A percentile compares a stretch with the other conserved stretches of the same genome.
These are phyloP conservation scores for Caenorhabditis japonica DNA, from an alignment of 2,888 invertebrate species.

Conservation along the genomic window DNA sequence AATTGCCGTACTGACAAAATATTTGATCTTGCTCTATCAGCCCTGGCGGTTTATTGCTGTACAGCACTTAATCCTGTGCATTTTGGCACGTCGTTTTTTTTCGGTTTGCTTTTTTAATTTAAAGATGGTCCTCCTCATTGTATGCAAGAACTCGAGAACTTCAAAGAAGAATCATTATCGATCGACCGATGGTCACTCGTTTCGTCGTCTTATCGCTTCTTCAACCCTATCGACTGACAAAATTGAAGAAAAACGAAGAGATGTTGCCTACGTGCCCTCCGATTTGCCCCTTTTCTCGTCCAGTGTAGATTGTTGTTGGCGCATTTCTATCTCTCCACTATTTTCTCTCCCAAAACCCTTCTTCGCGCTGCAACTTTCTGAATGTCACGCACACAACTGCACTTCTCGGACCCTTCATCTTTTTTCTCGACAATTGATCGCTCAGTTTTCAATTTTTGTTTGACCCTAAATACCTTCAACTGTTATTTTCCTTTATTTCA, in stretches of 20 bases:
- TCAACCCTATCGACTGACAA: background rate
- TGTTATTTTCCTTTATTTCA: slow-evolving; percentile 20
- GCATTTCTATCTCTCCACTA: slow-evolving; percentile 10
- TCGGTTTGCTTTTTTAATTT: no score
- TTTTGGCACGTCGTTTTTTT: no score
- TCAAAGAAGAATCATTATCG: no score
- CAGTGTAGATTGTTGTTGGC: slow-evolving; percentile 27
- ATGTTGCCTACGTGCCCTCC: slow-evolving; percentile 41
- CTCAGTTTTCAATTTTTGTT: slow-evolving; percentile 20
- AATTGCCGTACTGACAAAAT: no score
- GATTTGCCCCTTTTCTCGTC: slow-evolving; percentile 40
- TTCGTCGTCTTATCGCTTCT: background rate
- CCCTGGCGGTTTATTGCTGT: no score
- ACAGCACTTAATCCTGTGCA: no score
- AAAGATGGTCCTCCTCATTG: no score
- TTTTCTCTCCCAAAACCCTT: slow-evolving; percentile 32
- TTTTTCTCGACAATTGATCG: slow-evolving; percentile 39
- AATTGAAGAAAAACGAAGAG: slow-evolving; percentile 6
- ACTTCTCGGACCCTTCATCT: slow-evolving; percentile 20
- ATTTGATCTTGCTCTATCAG: no score
- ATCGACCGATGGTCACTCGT: background rate
- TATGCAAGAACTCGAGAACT: no score
- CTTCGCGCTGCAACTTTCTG: slow-evolving; percentile 39
- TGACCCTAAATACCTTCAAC: background rate
- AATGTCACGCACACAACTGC: slow-evolving; percentile 51